Evolutionary conservation across 1,140 invertebrate species (phyloP), one percentile per base, ranked within the genome.

Genomic region (Drosophila hydei): DNA sequence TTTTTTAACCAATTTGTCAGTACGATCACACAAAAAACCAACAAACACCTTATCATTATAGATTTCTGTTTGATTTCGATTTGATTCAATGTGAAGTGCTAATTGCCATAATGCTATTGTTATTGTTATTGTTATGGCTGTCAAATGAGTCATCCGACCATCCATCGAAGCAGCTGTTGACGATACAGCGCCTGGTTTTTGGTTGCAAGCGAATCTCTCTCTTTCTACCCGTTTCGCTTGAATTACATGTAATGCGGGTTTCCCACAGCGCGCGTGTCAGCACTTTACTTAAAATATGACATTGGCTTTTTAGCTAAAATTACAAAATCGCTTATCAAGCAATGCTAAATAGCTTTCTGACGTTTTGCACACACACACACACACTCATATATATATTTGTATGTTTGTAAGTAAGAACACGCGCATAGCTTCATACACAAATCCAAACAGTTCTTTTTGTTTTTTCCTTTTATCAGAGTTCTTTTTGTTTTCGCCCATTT

Each of bases 1-100:
- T 74, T 58, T 59, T 21, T 36, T 50, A 69, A 61, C 33, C 47
- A 80, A 72, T 76, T 72, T 60, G n/a, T 42, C n/a, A 42, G n/a
- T 1, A 70, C 67, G 38, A 45, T 45, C 63, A 30, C 40, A 25
- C 23, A 36, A 33, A 63, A 42, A 11, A 36, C 12, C 11, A 27
- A 40, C 18, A 59, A 48, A 42, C 4, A 55, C 58, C 64, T 85
- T 85, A 85, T 84, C 80, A 85, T 60, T 52, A 25, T 60, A 51
- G 36, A 27, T 63, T 51, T 79, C 72, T 70, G 38, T 69, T 68
- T 76, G 77, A 87, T 81, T 85, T 87, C 50, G 83, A 88, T 87
- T 88, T 88, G 83, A 88, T 69, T 83, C 68, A 71, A 75, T 75
- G 67, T 70, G 54, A 81, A 81, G 81, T 88, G 81, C 56, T 87